Percentiles rank a stretch among this genome's conserved stretches.
Evolutionary conservation across 2,113 vertebrate species (phyloP).

Genomic region (Picathartes gymnocephalus): DNA sequence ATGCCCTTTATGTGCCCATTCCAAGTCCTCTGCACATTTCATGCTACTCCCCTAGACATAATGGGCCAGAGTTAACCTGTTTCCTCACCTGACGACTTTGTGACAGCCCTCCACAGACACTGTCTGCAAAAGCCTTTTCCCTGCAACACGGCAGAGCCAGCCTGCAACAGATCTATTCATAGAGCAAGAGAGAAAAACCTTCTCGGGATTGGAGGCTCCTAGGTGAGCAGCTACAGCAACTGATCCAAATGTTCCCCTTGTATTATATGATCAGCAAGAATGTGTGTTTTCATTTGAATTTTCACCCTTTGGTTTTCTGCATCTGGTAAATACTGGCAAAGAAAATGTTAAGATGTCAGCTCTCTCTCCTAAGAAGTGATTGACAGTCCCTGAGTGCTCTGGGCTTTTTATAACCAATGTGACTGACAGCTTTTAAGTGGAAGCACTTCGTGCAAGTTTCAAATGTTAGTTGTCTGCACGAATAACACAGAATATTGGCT

Average conservation of each 20-base stretch:
- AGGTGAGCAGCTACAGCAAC: slow-evolving; percentile 33
- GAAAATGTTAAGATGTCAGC: slow-evolving; percentile 64
- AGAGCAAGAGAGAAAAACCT: background rate
- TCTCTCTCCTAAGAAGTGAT: slow-evolving; percentile 56
- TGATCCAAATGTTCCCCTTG: slow-evolving; percentile 8
- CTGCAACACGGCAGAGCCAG: background rate
- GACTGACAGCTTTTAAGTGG: slow-evolving; percentile 68
- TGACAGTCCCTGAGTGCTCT: slow-evolving; percentile 68
- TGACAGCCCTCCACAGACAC: background rate
- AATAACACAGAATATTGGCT: slow-evolving; percentile 43
- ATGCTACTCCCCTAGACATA: background rate
- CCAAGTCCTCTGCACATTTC: background rate
- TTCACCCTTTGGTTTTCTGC: slow-evolving; percentile 46
- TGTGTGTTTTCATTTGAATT: slow-evolving; percentile 48
- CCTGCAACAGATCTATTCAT: slow-evolving; percentile 33
- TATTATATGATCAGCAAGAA: background rate
- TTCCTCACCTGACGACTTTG: background rate
- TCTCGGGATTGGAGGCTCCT: slow-evolving; percentile 4
- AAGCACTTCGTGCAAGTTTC: slow-evolving; percentile 42
- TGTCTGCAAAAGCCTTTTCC: background rate
- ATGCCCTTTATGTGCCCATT: background rate
- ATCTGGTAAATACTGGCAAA: slow-evolving; percentile 59
- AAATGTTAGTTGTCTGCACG: slow-evolving; percentile 52
- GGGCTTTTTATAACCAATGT: slow-evolving; percentile 61
- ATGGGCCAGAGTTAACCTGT: background rate